Conservation (phyloP, 1,140 invertebrate genomes). For the Listronotus bonariensis region DNA sequence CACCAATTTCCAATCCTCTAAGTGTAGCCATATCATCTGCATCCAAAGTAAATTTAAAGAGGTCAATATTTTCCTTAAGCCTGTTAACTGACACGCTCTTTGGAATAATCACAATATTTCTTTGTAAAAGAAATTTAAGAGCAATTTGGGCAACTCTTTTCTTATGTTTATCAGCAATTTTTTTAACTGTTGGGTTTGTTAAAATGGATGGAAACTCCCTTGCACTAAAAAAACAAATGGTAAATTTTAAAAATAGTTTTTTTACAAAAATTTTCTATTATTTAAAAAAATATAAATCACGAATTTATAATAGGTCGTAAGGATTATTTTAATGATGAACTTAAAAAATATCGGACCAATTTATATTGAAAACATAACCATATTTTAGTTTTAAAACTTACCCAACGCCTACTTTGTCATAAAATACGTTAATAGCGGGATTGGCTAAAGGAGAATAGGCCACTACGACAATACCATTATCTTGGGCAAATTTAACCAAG, state of each 20-base stretch:
- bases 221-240: conserved; percentile 51
- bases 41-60: conserved; percentile 67
- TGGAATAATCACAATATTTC: conserved; percentile 77
- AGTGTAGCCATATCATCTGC: conserved; percentile 62
- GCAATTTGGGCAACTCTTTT: conserved; percentile 81
- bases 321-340: no score
- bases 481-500: conserved; percentile 72
- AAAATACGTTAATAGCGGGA: conserved; percentile 62
- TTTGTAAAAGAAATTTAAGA: conserved; percentile 74
- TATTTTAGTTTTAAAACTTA: conserved; percentile 27
- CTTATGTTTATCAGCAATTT: conserved; percentile 70
- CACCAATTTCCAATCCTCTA: conserved; percentile 63
- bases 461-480: conserved; percentile 74
- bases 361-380: no score
- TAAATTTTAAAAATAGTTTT: no score
- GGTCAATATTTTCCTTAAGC: conserved; percentile 67
- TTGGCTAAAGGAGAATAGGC: conserved; percentile 84
- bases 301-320: no score
- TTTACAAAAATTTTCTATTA: no score
- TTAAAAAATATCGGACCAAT: no score
- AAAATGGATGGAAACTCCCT: conserved; percentile 69
- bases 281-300: not conserved
- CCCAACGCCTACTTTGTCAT: conserved; percentile 53
- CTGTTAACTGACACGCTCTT: conserved; percentile 78
- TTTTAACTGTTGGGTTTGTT: conserved; percentile 67